Conservation (phyloP, 2,888 invertebrate species). For the Flabesymbios commensalis region DNA sequence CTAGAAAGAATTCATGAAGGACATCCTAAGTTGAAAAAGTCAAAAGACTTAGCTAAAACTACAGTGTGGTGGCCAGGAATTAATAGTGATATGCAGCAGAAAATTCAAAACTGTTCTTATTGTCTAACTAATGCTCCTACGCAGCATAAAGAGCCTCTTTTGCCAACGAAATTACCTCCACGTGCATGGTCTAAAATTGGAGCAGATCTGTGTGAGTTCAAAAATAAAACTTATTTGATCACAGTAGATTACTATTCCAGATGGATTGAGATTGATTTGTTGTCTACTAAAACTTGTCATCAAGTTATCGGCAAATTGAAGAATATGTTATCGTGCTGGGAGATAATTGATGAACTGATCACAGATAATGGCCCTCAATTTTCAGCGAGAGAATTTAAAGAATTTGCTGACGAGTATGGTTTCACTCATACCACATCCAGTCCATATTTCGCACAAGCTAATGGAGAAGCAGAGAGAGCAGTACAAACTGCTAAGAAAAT, state of each 20-base stretch:
- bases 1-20: conserved; percentile 31
- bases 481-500: conserved; percentile 7
- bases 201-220: conserved; percentile 28
- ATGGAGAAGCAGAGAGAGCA: conserved; percentile 8
- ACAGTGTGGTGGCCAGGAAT: conserved; percentile 34
- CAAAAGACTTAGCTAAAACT: conserved; percentile 1
- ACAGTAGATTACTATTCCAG: conserved; percentile 28
- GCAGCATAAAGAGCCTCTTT: conserved; percentile 28
- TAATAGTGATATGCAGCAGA: conserved; percentile 13
- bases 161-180: conserved; percentile 21
- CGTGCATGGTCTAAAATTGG: conserved; percentile 30
- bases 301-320: neutral
- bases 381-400: neutral
- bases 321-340: neutral
- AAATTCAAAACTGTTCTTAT: conserved; percentile 16
- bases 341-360: neutral
- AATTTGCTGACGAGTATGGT: neutral
- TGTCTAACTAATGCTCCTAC: conserved; percentile 23
- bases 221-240: neutral
- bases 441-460: conserved; percentile 1
- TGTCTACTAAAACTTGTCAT: neutral
- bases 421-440: conserved; percentile 1
- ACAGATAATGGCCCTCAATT: conserved; percentile 5
- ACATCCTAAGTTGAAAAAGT: conserved; percentile 16
- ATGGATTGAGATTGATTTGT: conserved; percentile 2